Conservation (phyloP, 1,140 invertebrate species). For the Camponotus vicinus region DNA sequence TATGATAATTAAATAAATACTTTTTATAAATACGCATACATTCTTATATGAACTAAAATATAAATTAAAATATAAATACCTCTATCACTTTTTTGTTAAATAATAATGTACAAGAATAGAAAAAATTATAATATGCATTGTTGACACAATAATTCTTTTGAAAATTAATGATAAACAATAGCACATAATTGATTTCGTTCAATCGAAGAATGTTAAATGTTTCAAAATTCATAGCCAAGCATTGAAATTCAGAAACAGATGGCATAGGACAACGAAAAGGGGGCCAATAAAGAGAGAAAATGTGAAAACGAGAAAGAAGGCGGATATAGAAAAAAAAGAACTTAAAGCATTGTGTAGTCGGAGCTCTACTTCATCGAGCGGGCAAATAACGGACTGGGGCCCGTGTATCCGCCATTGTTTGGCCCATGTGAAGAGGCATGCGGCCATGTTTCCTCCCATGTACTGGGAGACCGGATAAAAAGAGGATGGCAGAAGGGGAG, state of each 20-base stretch:
- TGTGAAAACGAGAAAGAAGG: neutral
- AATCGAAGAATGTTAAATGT: neutral
- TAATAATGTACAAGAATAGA: neutral
- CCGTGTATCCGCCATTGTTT: constrained; percentile 84
- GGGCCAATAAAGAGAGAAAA: constrained; percentile 29
- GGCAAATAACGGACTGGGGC: constrained; percentile 75
- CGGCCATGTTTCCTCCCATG: constrained; percentile 84
- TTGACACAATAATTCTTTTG: neutral
- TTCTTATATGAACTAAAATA: too few species aligned
- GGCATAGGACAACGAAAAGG: constrained; percentile 26
- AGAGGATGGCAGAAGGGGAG: constrained; percentile 76
- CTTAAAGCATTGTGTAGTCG: constrained; percentile 65
- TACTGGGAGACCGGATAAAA: constrained; percentile 81
- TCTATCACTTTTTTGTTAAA: neutral
- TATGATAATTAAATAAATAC: constrained; percentile 24
- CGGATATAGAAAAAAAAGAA: constrained; percentile 44
- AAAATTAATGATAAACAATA: neutral
- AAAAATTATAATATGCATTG: neutral
- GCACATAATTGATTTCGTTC: neutral
- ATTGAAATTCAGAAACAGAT: constrained; percentile 20
- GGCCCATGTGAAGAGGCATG: constrained; percentile 82
- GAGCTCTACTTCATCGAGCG: constrained; percentile 74
- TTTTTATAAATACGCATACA: neutral
- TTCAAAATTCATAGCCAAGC: constrained; percentile 5
- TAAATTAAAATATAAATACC: neutral